These are phyloP conservation scores for Saccostrea glomerata DNA, from an alignment of 1,140 invertebrate species.

Conservation along the genomic window DNA sequence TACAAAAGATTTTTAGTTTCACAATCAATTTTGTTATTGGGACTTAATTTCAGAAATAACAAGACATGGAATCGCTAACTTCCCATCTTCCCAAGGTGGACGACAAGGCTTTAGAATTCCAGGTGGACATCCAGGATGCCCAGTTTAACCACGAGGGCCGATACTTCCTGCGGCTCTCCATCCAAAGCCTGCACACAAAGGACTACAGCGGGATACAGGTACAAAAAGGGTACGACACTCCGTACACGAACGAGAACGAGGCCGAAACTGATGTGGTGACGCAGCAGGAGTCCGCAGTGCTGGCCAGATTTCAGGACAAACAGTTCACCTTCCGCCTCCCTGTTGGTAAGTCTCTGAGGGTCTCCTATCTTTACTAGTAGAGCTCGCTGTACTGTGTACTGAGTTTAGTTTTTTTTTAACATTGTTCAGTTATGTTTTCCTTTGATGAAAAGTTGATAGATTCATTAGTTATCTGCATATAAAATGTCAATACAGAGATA, in stretches of 20 bases:
- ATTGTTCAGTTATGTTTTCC: too few species aligned
- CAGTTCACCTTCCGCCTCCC: constrained; percentile 69
- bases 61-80: constrained; percentile 49
- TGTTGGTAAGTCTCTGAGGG: constrained; percentile 57
- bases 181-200: constrained; percentile 65
- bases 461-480: too few species aligned
- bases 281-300: constrained; percentile 57
- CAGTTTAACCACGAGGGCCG: constrained; percentile 71
- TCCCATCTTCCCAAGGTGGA: constrained; percentile 60
- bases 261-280: constrained; percentile 65
- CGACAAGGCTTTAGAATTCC: constrained; percentile 66
- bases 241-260: constrained; percentile 56
- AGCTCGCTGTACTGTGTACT: too few species aligned
- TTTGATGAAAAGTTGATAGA: too few species aligned
- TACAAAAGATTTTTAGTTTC: background rate
- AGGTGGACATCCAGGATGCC: constrained; percentile 68
- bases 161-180: constrained; percentile 69
- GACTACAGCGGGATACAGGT: constrained; percentile 65
- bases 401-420: too few species aligned
- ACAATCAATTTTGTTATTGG: background rate
- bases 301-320: constrained; percentile 63
- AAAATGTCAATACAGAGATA: too few species aligned
- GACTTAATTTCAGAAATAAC: background rate
- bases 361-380: too few species aligned
- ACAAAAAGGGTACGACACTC: constrained; percentile 45